phyloP scores from a whole-genome alignment of 2,888 invertebrate genomes.

The Aradus depressus region DNA sequence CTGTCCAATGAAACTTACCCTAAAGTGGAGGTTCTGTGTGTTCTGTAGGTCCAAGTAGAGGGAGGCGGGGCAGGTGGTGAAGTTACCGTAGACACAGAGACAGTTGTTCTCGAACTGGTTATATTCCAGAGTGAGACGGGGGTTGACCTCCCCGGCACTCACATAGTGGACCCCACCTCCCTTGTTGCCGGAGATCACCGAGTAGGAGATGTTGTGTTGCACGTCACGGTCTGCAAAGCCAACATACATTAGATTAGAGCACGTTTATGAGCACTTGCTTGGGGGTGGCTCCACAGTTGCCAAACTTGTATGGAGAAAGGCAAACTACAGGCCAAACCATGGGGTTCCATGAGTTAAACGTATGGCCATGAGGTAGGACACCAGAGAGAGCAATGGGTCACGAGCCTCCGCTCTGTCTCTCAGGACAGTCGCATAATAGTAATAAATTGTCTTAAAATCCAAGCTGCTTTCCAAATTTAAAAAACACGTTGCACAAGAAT shows the following conservation, averaged over 20 bases:
- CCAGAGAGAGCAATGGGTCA: too few relatives aligned
- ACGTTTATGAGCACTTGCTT: too few relatives aligned
- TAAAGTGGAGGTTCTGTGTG: conserved; percentile 74
- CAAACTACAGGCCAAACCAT: too few relatives aligned
- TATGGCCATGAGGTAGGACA: too few relatives aligned
- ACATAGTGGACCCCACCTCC: conserved; percentile 80
- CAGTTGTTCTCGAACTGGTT: conserved; percentile 84
- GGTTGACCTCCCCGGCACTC: conserved; percentile 91
- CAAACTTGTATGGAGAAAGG: too few relatives aligned
- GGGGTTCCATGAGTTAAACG: too few relatives aligned
- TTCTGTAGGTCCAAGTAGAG: conserved; percentile 85
- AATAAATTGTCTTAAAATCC: too few relatives aligned
- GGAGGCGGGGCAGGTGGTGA: conserved; percentile 78
- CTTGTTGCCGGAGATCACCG: conserved; percentile 65
- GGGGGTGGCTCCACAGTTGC: too few relatives aligned
- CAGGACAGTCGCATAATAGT: too few relatives aligned
- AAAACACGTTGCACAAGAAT: too few relatives aligned
- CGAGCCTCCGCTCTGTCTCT: too few relatives aligned
- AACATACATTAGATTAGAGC: conserved; percentile 7
- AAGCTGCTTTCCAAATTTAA: too few relatives aligned
- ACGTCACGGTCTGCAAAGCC: conserved; percentile 67
- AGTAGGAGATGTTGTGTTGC: conserved; percentile 78
- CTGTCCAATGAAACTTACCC: conserved; percentile 45
- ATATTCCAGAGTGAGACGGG: conserved; percentile 71
- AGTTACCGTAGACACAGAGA: conserved; percentile 81